These are phyloP conservation scores for Seriola quinqueradiata DNA, from an alignment of 2,113 vertebrate genomes.

Conservation along the genomic window DNA sequence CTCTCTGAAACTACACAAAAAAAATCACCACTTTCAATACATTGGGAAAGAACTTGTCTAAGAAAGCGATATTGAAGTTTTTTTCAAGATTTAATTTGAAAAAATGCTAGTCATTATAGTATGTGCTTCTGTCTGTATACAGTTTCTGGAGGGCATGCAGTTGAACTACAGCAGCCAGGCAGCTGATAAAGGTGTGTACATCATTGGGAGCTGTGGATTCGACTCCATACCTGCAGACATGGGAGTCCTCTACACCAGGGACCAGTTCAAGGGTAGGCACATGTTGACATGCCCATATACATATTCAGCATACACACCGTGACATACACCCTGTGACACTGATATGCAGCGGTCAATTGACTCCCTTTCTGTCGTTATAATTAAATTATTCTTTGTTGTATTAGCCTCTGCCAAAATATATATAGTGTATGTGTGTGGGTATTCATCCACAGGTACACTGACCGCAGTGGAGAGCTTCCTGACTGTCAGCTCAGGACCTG, in stretches of 20 bases:
- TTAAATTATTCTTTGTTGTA: not conserved
- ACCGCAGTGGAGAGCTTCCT: constrained; percentile 95
- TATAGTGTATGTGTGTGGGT: not conserved
- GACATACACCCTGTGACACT: not conserved
- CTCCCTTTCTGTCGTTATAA: not conserved
- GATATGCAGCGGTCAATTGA: not conserved
- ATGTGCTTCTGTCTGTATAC: constrained; percentile 35
- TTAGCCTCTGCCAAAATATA: not conserved
- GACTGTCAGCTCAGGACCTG: constrained; percentile 86
- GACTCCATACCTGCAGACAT: constrained; percentile 97
- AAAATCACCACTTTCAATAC: not conserved
- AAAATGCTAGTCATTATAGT: too few relatives aligned
- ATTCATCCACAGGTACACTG: constrained; percentile 86
- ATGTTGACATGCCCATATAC: not conserved
- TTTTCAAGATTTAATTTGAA: too few relatives aligned
- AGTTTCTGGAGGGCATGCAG: constrained; percentile 95
- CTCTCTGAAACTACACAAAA: not conserved
- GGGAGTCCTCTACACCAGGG: constrained; percentile 93
- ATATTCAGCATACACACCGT: not conserved
- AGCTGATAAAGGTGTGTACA: constrained; percentile 90
- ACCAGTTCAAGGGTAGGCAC: constrained; percentile 90
- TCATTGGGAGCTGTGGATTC: constrained; percentile 96
- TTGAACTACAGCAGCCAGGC: constrained; percentile 91
- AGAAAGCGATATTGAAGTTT: not conserved
- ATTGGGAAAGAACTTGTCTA: not conserved